Evolutionary conservation across 2,888 invertebrate genomes (phyloP), one percentile per base, ranked within the genome.

Genomic region (Cantharis flavilabris): DNA sequence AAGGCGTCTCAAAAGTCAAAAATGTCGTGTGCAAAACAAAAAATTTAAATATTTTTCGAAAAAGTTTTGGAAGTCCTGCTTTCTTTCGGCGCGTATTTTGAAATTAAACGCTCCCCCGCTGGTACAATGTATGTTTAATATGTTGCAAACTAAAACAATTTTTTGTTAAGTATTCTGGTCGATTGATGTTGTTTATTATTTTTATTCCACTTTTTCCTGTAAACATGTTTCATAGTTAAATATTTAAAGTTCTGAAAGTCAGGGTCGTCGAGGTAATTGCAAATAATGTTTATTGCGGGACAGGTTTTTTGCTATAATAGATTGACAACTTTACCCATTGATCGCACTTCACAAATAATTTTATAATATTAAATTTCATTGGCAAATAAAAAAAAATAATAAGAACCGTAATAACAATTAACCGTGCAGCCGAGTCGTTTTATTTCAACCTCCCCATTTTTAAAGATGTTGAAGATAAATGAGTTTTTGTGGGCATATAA

Each of bases 201-300:
- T 30, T 71, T 20, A 28, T 80, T 49, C 49, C 49, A 67, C 73
- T 81, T 76, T 77, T 75, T 77, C 76, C 77, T 77, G 79, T 80
- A 80, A 81, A 81, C 80, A 78, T 76, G 77, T 77, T 81, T 82
- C 80, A 82, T 83, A 82, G 83, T 83, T 85, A 85, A 85, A 85
- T 85, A 85, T 86, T 85, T 85, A 83, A 84, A 81, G 82, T 84
- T 84, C 82, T 82, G 81, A 85, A 84, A 84, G 84, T 86, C 85
- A 85, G 81, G 86, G 86, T 81, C 86, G 82, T 81, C 84, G 79
- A 81, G 84, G 79, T 84, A 67, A 83, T 84, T 82, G 83, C 84
- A 84, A 85, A 85, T 83, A 85, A 81, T 80, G 26, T 81, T 30
- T 79, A 80, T 72, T 79, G 70, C 69, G 71, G 77, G 83, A 83